phyloP scores from a whole-genome alignment of 2,888 invertebrate species.

The Dexiosoma caninum region DNA sequence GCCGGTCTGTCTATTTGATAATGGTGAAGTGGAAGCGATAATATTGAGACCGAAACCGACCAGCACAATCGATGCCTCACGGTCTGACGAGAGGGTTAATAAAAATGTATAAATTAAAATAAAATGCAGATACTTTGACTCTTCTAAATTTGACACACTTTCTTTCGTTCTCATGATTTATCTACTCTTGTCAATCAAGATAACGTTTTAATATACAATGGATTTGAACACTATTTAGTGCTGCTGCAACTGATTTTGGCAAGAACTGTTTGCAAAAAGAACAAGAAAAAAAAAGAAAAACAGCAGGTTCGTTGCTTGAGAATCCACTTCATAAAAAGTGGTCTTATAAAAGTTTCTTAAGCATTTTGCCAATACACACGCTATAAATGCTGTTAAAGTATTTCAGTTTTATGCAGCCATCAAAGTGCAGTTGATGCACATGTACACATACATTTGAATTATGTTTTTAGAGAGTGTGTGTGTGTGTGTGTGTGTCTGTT shows the following conservation, averaged over 20 bases:
- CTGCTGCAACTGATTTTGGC: background rate
- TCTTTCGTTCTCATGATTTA: slow-evolving; percentile 39
- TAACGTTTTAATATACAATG: slow-evolving; percentile 2
- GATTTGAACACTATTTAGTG: slow-evolving; percentile 29
- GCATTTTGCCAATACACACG: slow-evolving; percentile 7
- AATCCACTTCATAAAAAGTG: background rate
- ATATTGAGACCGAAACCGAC: too few species aligned
- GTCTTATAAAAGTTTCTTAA: slow-evolving; percentile 20
- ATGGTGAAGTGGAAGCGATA: too few species aligned
- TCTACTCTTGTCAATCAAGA: slow-evolving; percentile 40
- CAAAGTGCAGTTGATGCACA: slow-evolving; percentile 24
- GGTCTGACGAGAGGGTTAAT: too few species aligned
- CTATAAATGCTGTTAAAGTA: background rate
- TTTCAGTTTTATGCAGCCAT: slow-evolving; percentile 7
- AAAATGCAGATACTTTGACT: slow-evolving; percentile 8
- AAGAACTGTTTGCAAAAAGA: background rate
- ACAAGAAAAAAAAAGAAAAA: background rate
- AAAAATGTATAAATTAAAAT: too few species aligned
- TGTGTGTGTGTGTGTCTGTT: background rate
- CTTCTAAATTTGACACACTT: slow-evolving; percentile 30
- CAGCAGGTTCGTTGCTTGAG: slow-evolving; percentile 34
- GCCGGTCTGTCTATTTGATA: too few species aligned
- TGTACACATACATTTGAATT: background rate
- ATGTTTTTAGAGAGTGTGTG: background rate
- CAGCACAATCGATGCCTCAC: too few species aligned